Evolutionary conservation across 2,113 vertebrate genomes (phyloP).

Genomic region (Microtus oregoni): DNA sequence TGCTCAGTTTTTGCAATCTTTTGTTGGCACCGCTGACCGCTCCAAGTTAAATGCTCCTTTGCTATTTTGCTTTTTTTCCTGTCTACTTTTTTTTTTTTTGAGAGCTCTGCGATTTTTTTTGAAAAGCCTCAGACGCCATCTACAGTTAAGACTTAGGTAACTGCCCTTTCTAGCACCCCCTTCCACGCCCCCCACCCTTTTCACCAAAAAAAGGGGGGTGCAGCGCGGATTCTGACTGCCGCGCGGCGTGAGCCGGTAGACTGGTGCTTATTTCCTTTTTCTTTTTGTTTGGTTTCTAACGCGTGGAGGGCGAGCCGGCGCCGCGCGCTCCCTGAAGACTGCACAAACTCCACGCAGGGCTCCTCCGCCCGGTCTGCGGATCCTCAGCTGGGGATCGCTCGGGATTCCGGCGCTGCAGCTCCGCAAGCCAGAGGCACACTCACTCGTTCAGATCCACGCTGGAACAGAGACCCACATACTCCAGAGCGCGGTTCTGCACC

Average conservation of each 20-base stretch:
- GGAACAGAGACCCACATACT: constrained; percentile 14
- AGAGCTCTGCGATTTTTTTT: constrained; percentile 63
- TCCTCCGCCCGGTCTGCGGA: constrained; percentile 53
- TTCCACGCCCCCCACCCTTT: constrained; percentile 82
- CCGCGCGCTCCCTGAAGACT: constrained; percentile 32
- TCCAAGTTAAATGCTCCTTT: constrained; percentile 71
- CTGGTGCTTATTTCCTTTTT: constrained; percentile 68
- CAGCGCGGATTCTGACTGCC: constrained; percentile 71
- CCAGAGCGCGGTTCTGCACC: constrained; percentile 24
- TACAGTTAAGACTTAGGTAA: constrained; percentile 81
- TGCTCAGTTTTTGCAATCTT: constrained; percentile 60
- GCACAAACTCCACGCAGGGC: constrained; percentile 26
- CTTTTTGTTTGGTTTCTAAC: constrained; percentile 61
- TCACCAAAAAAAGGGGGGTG: constrained; percentile 81
- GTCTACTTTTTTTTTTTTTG: constrained; percentile 71
- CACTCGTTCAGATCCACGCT: neutral
- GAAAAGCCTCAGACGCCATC: constrained; percentile 82
- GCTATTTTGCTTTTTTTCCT: constrained; percentile 64
- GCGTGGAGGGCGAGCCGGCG: constrained; percentile 37
- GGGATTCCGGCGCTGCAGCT: constrained; percentile 56
- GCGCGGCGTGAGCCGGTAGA: constrained; percentile 75
- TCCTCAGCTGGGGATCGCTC: constrained; percentile 45
- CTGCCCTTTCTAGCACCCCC: constrained; percentile 60
- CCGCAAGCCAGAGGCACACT: neutral
- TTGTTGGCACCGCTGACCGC: constrained; percentile 68